A percentile compares a stretch with the other conserved stretches of the same genome.
Conservation (phyloP, 2,888 invertebrate genomes). For the Dusona sp. region DNA sequence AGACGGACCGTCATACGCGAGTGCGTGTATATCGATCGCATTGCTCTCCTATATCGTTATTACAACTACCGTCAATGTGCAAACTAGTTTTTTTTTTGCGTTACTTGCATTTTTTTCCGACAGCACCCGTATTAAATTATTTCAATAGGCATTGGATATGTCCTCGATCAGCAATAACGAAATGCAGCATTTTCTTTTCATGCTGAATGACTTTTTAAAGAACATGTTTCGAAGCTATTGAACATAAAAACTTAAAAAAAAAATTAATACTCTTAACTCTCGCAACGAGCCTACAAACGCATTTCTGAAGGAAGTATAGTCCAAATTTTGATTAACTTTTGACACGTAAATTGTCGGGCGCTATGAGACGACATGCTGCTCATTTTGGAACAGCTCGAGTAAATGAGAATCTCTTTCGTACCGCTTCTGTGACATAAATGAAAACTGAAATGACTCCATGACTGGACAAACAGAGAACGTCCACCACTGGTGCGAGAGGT, state of each 20-base stretch:
- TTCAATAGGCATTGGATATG: not conserved
- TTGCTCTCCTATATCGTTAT: not conserved
- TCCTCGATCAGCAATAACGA: not conserved
- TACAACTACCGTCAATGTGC: not conserved
- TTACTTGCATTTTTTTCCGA: not conserved
- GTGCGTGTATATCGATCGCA: constrained; percentile 16
- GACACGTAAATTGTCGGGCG: not conserved
- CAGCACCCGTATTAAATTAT: not conserved
- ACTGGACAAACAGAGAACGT: not conserved
- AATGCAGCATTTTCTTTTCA: not conserved
- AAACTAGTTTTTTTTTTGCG: not conserved
- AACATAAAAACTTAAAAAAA: not conserved
- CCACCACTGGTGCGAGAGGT: not conserved
- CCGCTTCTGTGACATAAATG: not conserved
- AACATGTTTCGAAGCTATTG: not conserved
- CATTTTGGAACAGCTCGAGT: not conserved
- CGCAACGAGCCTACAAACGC: too few species aligned
- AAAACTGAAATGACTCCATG: not conserved
- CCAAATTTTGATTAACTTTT: not conserved
- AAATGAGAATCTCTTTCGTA: not conserved
- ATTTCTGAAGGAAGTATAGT: not conserved
- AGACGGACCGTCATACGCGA: constrained; percentile 27
- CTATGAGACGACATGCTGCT: not conserved
- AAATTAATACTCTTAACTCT: not conserved
- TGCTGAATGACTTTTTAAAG: not conserved